phyloP scores from a whole-genome alignment of 2,888 invertebrate genomes.

The Pseudococcus longispinus region DNA sequence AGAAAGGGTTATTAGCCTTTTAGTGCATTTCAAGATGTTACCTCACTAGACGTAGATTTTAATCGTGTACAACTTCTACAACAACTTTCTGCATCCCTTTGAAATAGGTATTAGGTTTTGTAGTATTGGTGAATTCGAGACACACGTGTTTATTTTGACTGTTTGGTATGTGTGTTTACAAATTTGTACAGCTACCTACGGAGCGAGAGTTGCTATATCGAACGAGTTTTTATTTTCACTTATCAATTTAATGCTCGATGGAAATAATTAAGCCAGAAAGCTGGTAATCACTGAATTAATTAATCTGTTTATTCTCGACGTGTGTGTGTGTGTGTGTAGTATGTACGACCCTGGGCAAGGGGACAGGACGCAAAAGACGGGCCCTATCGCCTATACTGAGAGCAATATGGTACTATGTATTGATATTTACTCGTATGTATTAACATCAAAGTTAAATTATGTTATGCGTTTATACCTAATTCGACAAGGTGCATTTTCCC shows the following conservation, averaged over 20 bases:
- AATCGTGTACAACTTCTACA: not conserved
- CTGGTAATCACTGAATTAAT: constrained; percentile 27
- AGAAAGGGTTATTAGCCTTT: not conserved
- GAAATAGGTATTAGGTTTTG: too few relatives aligned
- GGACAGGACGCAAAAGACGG: not conserved
- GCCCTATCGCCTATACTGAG: not conserved
- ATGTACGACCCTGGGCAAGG: not conserved
- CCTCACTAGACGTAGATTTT: not conserved
- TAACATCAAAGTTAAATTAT: not conserved
- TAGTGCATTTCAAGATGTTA: not conserved
- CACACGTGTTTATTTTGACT: not conserved
- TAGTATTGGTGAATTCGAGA: not conserved
- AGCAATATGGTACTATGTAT: not conserved
- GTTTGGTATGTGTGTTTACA: not conserved
- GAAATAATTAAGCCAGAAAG: not conserved
- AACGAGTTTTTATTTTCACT: not conserved
- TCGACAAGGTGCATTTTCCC: not conserved
- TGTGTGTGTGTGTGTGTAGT: not conserved
- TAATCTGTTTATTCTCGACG: constrained; percentile 4
- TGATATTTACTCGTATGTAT: too few relatives aligned
- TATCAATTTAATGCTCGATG: constrained; percentile 13
- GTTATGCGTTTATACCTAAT: not conserved
- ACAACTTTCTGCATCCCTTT: not conserved
- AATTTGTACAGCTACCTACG: not conserved
- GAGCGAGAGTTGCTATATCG: not conserved